Evolutionary conservation across 2,797 vertebrate genomes (phyloP), one percentile per base, ranked within the genome.

Genomic region (Cossypha niveicapilla): DNA sequence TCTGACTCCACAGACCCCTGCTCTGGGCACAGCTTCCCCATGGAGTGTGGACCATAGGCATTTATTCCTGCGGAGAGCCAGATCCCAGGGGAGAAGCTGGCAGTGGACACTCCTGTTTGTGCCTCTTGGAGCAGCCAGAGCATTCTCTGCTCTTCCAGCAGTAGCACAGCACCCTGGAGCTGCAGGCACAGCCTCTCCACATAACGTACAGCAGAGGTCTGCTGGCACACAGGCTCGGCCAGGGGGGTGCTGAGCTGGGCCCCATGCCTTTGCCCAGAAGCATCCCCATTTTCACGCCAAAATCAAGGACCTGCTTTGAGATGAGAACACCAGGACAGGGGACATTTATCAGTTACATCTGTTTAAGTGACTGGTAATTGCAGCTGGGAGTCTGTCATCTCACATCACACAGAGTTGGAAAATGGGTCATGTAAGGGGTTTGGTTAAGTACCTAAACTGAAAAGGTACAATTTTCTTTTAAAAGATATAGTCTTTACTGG

Each of bases 401-500:
- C 13, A 2, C 87, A 81, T 95, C 97, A 96, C 28, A 3, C 3
- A 4, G 82, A 96, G 95, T 22, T 90, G 92, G 93, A 97, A 96
- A 97, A 95, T 84, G 84, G 96, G 96, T 98, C 97, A 92, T 28
- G 3, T 94, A 97, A 96, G 60, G 42, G 66, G 76, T 90, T 97
- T 95, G 96, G 95, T 97, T 97, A 97, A 97, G 96, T 93, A 96
- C 91, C 93, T 93, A 95, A 96, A 93, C 96, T 93, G 86, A 96
- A 98, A 97, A 97, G 97, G 96, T 96, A 86, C 96, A 95, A 91
- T 96, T 97, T 98, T 96, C 83, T 97, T 97, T 96, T 77, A 97
- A 97, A 97, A 96, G 94, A 94, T 89, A 83, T 50, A 56, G 95
- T 87, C 94, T 95, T 97, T 80, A 92, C 94, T 96, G 93, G 91